Evolutionary conservation across 2,113 vertebrate species (phyloP).

Genomic region (Zonotrichia leucophrys): DNA sequence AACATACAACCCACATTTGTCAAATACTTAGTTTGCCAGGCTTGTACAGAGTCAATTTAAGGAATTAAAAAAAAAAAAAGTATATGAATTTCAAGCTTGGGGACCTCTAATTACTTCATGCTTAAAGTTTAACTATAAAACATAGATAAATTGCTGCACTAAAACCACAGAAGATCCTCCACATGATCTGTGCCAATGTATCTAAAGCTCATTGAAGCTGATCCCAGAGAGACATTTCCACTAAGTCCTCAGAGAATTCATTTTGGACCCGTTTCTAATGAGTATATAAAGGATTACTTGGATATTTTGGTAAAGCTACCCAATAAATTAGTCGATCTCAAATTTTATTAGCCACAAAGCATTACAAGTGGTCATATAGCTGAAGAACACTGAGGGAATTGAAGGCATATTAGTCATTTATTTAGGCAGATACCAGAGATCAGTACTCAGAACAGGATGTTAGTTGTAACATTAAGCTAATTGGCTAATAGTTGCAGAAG

Average conservation of each 20-base stretch:
- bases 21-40: constrained; percentile 21
- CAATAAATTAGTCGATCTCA: constrained; percentile 70
- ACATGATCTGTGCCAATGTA: constrained; percentile 51
- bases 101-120: constrained; percentile 69
- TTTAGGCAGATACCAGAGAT: constrained; percentile 62
- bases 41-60: constrained; percentile 48
- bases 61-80: neutral
- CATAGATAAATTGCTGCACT: constrained; percentile 65
- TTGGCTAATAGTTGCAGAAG: constrained; percentile 69
- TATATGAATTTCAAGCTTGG: constrained; percentile 72
- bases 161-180: constrained; percentile 65
- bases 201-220: constrained; percentile 64
- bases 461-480: constrained; percentile 68
- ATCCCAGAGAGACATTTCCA: constrained; percentile 50
- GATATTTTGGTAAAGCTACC: constrained; percentile 62
- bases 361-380: constrained; percentile 29
- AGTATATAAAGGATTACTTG: constrained; percentile 64
- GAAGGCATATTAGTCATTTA: constrained; percentile 35
- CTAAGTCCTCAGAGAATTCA: constrained; percentile 45
- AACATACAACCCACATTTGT: neutral
- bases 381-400: constrained; percentile 55
- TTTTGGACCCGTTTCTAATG: constrained; percentile 58
- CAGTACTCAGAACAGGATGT: constrained; percentile 28
- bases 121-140: constrained; percentile 76
- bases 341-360: constrained; percentile 69